phyloP scores from a whole-genome alignment of 2,888 invertebrate genomes.

The Brachylomia viminalis region DNA sequence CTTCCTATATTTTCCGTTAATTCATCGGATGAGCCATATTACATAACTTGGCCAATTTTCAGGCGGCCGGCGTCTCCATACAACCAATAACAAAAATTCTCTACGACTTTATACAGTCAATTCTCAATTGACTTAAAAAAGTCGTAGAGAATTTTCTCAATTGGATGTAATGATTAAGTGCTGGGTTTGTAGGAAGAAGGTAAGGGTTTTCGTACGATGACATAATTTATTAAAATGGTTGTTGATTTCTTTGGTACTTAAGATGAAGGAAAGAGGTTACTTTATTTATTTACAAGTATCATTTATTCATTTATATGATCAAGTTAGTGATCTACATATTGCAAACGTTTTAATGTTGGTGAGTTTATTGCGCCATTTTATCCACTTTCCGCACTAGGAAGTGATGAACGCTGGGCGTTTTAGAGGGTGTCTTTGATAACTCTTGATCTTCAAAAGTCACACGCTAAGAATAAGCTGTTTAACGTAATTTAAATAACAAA shows the following conservation, averaged over 20 bases:
- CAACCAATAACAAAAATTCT: too few relatives aligned
- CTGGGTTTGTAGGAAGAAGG: neutral
- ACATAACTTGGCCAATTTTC: conserved; percentile 18
- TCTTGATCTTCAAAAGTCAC: too few relatives aligned
- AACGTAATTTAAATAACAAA: too few relatives aligned
- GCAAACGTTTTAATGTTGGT: too few relatives aligned
- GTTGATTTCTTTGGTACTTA: neutral
- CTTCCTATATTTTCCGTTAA: neutral
- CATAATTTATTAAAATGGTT: conserved; percentile 8
- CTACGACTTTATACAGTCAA: too few relatives aligned
- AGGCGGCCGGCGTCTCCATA: neutral
- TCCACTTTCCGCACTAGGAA: too few relatives aligned
- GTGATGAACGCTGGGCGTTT: too few relatives aligned
- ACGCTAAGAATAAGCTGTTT: too few relatives aligned
- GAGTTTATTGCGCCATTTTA: too few relatives aligned
- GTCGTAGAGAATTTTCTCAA: conserved; percentile 5
- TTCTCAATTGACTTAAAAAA: conserved; percentile 14
- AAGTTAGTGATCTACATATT: neutral
- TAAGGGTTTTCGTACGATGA: neutral
- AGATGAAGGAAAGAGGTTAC: neutral
- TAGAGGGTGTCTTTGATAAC: too few relatives aligned
- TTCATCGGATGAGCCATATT: neutral
- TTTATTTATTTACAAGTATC: neutral
- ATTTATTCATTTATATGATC: neutral
- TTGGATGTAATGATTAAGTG: neutral